Evolutionary conservation across 2,797 vertebrate species (phyloP).

Genomic region (Lycodopsis pacificus): DNA sequence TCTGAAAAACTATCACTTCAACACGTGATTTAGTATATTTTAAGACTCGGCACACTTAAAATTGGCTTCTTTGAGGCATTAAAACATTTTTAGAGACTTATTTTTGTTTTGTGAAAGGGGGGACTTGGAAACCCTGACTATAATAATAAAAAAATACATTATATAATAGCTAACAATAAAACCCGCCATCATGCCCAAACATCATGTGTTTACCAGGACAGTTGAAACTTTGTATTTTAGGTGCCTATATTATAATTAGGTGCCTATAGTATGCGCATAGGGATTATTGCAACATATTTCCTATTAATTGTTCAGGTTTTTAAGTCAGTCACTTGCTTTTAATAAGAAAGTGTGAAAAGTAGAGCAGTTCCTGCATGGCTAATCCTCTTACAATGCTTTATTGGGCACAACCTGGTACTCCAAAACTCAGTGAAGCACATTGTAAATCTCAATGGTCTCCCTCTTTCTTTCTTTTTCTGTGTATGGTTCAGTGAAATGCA

Average conservation of each 20-base stretch:
- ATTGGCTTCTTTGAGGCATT: background rate
- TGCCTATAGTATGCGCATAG: background rate
- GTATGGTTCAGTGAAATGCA: constrained; percentile 50
- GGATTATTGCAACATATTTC: background rate
- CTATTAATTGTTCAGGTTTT: background rate
- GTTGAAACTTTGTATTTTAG: background rate
- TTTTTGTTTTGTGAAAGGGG: fast-evolving
- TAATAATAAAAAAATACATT: background rate
- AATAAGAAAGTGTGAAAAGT: constrained; percentile 59
- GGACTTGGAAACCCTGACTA: background rate
- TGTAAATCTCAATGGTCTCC: constrained; percentile 41
- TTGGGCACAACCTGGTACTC: constrained; percentile 68
- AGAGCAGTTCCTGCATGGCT: constrained; percentile 46
- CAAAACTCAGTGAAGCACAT: constrained; percentile 53
- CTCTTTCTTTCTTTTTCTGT: constrained; percentile 44
- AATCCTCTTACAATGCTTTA: constrained; percentile 74
- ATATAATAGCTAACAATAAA: background rate
- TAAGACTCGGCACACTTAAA: background rate
- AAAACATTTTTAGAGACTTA: background rate
- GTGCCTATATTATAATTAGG: background rate
- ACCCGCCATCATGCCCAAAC: background rate
- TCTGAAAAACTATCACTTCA: background rate
- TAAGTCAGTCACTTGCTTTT: constrained; percentile 29
- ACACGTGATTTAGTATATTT: background rate
- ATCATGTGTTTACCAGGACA: background rate